Evolutionary conservation across 2,113 vertebrate genomes (phyloP).

Genomic region (Empidonax traillii): DNA sequence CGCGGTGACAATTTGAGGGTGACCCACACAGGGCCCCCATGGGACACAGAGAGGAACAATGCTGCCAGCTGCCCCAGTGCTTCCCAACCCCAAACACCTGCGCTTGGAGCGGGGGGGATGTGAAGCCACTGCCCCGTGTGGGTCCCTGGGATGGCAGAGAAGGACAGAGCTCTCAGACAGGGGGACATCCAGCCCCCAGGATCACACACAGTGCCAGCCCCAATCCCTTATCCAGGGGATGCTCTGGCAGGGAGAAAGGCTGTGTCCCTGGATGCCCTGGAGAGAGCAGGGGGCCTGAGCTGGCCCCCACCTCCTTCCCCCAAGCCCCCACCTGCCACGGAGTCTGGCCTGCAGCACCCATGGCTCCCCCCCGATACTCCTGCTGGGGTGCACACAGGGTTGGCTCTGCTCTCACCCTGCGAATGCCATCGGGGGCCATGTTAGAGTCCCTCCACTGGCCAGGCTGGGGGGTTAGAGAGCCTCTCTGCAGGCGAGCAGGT

Average conservation of each 20-base stretch:
- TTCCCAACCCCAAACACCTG: background rate
- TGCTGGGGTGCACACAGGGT: background rate
- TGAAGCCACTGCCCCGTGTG: background rate
- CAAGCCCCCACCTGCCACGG: background rate
- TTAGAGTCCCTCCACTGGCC: background rate
- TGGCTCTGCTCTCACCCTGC: background rate
- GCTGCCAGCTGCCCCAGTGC: background rate
- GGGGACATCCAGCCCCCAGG: background rate
- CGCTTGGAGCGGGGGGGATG: background rate
- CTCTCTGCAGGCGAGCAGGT: background rate
- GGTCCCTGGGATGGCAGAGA: background rate
- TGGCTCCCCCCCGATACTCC: fast-evolving
- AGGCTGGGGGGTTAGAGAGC: background rate
- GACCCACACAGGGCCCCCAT: background rate
- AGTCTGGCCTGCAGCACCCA: background rate
- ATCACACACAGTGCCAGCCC: background rate
- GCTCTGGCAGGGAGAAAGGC: background rate
- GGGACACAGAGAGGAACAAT: fast-evolving
- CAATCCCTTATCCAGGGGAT: fast-evolving
- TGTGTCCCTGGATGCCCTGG: background rate
- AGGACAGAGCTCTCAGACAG: background rate
- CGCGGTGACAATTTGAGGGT: background rate
- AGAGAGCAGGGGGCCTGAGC: background rate
- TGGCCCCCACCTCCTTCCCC: background rate
- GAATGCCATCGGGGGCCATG: background rate